Evolutionary conservation across 2,797 vertebrate species (phyloP).

Genomic region (Enteromius viviparus): DNA sequence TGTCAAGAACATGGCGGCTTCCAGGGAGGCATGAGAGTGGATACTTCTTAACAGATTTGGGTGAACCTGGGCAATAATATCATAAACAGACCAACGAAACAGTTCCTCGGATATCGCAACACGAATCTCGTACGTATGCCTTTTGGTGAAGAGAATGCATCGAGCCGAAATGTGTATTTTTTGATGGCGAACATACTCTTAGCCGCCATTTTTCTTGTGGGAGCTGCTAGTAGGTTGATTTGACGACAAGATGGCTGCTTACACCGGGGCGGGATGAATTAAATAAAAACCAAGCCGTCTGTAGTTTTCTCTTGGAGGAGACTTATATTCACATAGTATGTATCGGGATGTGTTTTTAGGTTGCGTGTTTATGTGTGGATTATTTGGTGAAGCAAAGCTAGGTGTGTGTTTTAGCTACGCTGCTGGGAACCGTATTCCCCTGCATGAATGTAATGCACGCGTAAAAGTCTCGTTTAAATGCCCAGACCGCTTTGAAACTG

Average conservation of each 20-base stretch:
- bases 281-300: slow-evolving; percentile 58
- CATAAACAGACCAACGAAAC: slow-evolving; percentile 66
- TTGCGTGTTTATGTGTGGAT: background rate
- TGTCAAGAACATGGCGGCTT: slow-evolving; percentile 95
- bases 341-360: background rate
- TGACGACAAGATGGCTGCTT: slow-evolving; percentile 86
- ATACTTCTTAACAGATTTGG: slow-evolving; percentile 78
- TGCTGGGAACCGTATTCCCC: background rate
- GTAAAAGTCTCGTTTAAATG: background rate
- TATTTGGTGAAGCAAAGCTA: background rate
- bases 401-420: slow-evolving; percentile 2
- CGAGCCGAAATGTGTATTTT: slow-evolving; percentile 70
- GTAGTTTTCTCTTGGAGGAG: background rate
- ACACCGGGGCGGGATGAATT: slow-evolving; percentile 80
- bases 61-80: slow-evolving; percentile 76
- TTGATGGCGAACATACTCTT: slow-evolving; percentile 73
- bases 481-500: background rate
- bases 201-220: slow-evolving; percentile 84
- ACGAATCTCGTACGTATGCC: slow-evolving; percentile 73
- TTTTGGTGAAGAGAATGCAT: background rate
- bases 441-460: slow-evolving; percentile 10
- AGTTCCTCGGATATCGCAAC: slow-evolving; percentile 71
- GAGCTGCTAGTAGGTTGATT: slow-evolving; percentile 76
- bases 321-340: slow-evolving; percentile 13
- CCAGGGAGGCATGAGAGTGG: slow-evolving; percentile 90